These are phyloP conservation scores for Fragum whitleyi DNA, from an alignment of 2,888 invertebrate genomes.

Conservation along the genomic window DNA sequence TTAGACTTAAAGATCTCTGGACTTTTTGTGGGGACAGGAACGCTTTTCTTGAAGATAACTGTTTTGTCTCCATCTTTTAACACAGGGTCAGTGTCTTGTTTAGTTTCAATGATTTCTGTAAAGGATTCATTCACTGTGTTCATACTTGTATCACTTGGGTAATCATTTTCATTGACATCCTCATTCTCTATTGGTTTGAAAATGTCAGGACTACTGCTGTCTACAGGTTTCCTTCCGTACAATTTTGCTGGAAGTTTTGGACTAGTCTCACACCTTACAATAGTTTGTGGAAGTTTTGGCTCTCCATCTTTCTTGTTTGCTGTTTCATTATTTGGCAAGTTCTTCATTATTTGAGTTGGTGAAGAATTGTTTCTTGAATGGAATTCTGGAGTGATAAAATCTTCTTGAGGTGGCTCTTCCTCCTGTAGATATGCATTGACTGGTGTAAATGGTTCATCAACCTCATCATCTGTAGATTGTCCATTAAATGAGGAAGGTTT, in stretches of 20 bases:
- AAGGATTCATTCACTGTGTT: slow-evolving; percentile 14
- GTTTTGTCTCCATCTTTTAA: not conserved
- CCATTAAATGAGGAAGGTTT: slow-evolving; percentile 34
- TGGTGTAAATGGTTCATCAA: slow-evolving; percentile 21
- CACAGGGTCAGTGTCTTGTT: not conserved
- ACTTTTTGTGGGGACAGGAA: not conserved
- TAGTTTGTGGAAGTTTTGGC: not conserved
- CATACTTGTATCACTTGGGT: slow-evolving; percentile 11
- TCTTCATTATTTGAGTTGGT: not conserved
- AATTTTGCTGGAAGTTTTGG: slow-evolving; percentile 38
- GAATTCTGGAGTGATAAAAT: slow-evolving; percentile 22
- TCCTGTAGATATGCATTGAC: not conserved
- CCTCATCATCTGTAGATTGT: slow-evolving; percentile 28
- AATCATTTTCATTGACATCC: not conserved
- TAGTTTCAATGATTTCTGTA: slow-evolving; percentile 12
- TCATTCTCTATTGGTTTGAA: not conserved
- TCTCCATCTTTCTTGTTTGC: not conserved
- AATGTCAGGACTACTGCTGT: not conserved
- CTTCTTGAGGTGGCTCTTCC: slow-evolving; percentile 3
- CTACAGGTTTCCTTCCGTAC: not conserved
- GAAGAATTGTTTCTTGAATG: slow-evolving; percentile 12
- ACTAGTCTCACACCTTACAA: slow-evolving; percentile 57
- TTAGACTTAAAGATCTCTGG: not conserved
- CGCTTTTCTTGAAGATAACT: not conserved
- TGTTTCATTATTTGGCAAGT: not conserved